Conservation (phyloP, 1,140 invertebrate species). For the Gryon sp. region DNA sequence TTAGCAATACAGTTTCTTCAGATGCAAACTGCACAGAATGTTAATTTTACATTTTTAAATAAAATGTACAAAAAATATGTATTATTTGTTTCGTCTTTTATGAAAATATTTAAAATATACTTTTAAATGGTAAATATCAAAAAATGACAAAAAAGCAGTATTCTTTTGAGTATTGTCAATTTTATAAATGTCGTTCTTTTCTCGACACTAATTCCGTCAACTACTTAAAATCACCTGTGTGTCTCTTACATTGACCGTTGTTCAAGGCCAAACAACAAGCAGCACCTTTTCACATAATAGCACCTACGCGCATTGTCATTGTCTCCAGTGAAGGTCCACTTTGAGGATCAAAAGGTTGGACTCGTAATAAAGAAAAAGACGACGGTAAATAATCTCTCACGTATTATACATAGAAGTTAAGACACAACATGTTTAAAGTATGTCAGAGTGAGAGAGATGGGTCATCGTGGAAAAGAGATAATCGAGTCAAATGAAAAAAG, state of each 20-base stretch:
- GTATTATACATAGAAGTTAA: conserved; percentile 13
- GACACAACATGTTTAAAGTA: conserved; percentile 8
- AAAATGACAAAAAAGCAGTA: too few species aligned
- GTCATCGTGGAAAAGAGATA: conserved; percentile 10
- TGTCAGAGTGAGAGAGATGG: background rate
- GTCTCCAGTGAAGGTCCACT: conserved; percentile 18
- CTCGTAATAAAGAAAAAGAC: conserved; percentile 11
- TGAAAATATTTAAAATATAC: too few species aligned
- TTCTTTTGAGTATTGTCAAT: too few species aligned
- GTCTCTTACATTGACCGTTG: conserved; percentile 33
- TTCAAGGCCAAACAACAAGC: conserved; percentile 48
- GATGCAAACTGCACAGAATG: too few species aligned
- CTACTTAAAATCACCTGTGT: conserved; percentile 12
- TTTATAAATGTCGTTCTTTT: too few species aligned
- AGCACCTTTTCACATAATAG: conserved; percentile 24
- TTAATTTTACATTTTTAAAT: too few species aligned
- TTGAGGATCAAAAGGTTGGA: conserved; percentile 55
- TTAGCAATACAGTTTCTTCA: too few species aligned
- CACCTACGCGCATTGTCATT: conserved; percentile 36
- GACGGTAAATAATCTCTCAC: conserved; percentile 6
- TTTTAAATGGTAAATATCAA: too few species aligned
- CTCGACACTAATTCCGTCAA: too few species aligned
- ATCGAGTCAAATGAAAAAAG: conserved; percentile 27
- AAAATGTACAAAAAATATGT: too few species aligned
- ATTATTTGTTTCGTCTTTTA: too few species aligned